Evolutionary conservation across 2,888 invertebrate genomes (phyloP), one percentile per base, ranked within the genome.

Genomic region (Dysmachus trigonus): DNA sequence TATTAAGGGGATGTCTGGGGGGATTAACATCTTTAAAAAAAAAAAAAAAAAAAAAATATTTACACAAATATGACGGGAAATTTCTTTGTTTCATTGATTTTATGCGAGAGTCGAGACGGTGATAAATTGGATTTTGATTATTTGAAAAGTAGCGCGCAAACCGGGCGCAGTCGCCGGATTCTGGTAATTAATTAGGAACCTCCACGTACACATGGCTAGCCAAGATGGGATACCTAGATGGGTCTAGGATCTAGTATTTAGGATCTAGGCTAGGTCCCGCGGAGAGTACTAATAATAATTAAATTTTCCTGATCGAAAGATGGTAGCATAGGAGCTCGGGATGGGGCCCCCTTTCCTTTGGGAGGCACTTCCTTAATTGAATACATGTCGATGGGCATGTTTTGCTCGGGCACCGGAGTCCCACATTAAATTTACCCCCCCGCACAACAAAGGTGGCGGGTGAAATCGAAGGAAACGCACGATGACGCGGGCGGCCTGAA

Each of bases 1-100:
- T 72, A 83, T 83, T 83, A 72, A 72, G 83, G 82, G 83, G 72
- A 83, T 83, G 83, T 83, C 83, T 71, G 53, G 30, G 71, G 71
- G 83, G 83, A 83, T 83, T 83, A 83, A 72, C 83, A 83, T 83
- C 83, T 72, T 83, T 83, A 83, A 83, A 83, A n/a, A n/a, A n/a
- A n/a, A n/a, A n/a, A n/a, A n/a, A n/a, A n/a, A n/a, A n/a, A n/a
- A n/a, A n/a, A n/a, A 72, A 83, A 83, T 72, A 83, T 72, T 72
- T 83, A 72, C 83, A 83, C 72, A 83, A 83, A 83, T 83, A 83
- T 83, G 83, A 83, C 83, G 72, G 83, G 72, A 72, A 83, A 41
- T 83, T 83, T 72, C 72, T 83, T 83, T 83, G 83, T 83, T 83
- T 83, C 72, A 83, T 83, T 72, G 83, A 83, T 83, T 83, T 83